Base-by-base conservation (phyloP, 2,113 vertebrate species). In the Etia nguti region DNA sequence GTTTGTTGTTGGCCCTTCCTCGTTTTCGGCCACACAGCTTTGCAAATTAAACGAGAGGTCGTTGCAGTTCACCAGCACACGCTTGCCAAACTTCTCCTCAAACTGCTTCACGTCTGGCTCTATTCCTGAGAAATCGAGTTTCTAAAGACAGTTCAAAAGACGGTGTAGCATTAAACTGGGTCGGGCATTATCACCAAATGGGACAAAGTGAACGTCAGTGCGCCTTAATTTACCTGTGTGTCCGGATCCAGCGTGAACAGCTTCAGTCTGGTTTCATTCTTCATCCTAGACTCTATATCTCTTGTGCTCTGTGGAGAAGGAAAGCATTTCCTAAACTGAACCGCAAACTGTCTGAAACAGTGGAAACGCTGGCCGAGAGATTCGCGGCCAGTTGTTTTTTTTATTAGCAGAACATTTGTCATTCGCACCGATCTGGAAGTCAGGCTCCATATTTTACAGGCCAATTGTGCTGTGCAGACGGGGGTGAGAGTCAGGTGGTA, bases 11-110 rank as follows among this genome's bases (percentile, higher is more conserved):
- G 99, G 99, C 29, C 99, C 99, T 80, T 99, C 98, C 94, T 99
- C 99, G 82, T 99, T 99, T 94, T 99, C 99, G 0, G 98, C 98
- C 80, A 99, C 96, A 1, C 99, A 99, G 95, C 98, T 97, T 93
- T 99, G 99, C 89, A 99, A 96, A 94, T 99, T 99, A 94, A 99
- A 99, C 4, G 98, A 96, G 56, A 99, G 97, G 92, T 99, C 98
- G 1, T 99, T 98, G 95, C 99, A 99, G 93, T 97, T 98, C 87
- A 99, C 98, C 65, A 99, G 95, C 88, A 99, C 96, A 29, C 97
- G 97, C 91, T 99, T 99, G 20, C 98, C 98, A 96, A 98, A 99
- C 91, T 98, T 99, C 90, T 99, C 98, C 95, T 99, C 98, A 92
- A 99, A 99, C 60, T 97, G 98, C 91, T 98, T 99, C 85, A 98